A percentile compares a stretch with the other conserved stretches of the same genome.
These are phyloP conservation scores for Silurus lanzhouensis DNA, from an alignment of 2,797 vertebrate species.

Conservation along the genomic window DNA sequence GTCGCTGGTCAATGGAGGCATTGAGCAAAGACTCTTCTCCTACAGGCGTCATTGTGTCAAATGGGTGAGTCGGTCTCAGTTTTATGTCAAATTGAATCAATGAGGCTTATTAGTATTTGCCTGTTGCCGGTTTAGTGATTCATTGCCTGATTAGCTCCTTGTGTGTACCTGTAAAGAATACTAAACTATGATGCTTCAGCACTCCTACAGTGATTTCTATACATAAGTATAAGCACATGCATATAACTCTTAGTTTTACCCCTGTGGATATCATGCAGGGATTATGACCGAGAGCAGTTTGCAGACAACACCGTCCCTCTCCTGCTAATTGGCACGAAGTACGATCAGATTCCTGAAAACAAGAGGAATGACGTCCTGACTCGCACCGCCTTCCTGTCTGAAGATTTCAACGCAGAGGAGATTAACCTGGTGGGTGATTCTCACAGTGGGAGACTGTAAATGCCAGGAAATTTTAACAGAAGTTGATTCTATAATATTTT, in stretches of 20 bases:
- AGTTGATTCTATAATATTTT: background rate
- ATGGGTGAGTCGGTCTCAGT: constrained; percentile 79
- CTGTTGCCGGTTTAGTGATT: background rate
- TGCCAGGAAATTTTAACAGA: background rate
- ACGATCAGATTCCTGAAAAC: constrained; percentile 94
- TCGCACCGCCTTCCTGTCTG: constrained; percentile 91
- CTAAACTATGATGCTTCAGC: background rate
- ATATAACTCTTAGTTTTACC: background rate
- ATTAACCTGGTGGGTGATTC: constrained; percentile 87
- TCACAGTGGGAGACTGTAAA: background rate
- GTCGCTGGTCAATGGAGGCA: constrained; percentile 93
- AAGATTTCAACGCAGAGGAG: constrained; percentile 97
- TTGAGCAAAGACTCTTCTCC: constrained; percentile 90
- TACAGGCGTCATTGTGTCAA: constrained; percentile 92
- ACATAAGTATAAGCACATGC: background rate
- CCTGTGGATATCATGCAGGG: constrained; percentile 68
- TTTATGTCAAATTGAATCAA: background rate
- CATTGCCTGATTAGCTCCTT: background rate
- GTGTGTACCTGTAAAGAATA: background rate
- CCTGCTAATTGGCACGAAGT: constrained; percentile 94
- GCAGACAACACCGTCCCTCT: constrained; percentile 93
- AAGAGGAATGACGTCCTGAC: constrained; percentile 92
- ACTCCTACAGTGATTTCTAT: background rate
- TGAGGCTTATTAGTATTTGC: background rate
- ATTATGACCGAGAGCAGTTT: constrained; percentile 96